These are phyloP conservation scores for Oreocharis arfaki DNA, from an alignment of 2,113 vertebrate species.

Conservation along the genomic window DNA sequence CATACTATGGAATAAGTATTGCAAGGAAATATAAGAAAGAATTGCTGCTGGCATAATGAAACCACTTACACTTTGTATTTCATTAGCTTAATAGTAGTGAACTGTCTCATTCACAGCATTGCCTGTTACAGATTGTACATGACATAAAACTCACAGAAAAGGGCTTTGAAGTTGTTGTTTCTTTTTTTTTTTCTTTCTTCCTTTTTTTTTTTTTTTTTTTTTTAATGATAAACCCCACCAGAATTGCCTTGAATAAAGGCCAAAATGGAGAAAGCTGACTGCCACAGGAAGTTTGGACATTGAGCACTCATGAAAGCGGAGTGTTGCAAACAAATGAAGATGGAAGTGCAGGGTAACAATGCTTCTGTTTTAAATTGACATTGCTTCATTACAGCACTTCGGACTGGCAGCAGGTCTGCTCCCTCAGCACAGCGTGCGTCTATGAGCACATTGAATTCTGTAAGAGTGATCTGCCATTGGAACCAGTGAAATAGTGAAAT, in stretches of 20 bases:
- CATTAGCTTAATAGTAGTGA: conserved; percentile 43
- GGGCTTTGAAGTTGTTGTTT: not conserved
- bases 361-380: not conserved
- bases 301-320: not conserved
- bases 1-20: not conserved
- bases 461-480: not conserved
- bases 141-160: not conserved
- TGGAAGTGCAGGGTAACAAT: not conserved
- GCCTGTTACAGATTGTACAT: not conserved
- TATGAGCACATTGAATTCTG: not conserved
- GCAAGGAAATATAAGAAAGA: conserved; percentile 10
- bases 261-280: not conserved
- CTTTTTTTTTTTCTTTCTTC: not conserved
- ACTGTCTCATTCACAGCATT: conserved; percentile 4
- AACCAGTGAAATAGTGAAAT: not conserved
- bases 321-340: not conserved
- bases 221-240: not conserved
- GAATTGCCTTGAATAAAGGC: not conserved
- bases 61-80: conserved; percentile 31
- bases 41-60: conserved; percentile 35
- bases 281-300: not conserved
- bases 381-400: not conserved
- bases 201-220: not conserved
- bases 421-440: not conserved
- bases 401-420: not conserved